Base-by-base conservation (phyloP, 2,888 invertebrate species). In the Uropetala carovei region DNA sequence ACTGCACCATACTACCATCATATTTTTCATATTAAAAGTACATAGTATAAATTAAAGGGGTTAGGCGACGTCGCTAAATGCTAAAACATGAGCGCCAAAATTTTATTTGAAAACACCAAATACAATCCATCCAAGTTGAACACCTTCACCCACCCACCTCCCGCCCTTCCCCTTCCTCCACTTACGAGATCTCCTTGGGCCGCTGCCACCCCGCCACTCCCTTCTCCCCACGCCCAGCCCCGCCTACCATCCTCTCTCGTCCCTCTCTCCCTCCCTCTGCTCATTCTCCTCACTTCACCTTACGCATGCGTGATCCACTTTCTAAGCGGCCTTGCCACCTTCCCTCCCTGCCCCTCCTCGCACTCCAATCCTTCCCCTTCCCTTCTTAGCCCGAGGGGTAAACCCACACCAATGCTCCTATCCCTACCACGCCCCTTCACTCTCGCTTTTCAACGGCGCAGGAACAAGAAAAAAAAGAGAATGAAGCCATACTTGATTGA, bases 271-370 rank as follows among this genome's bases (percentile, higher is more conserved):
- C 83, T 30, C 9, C 85, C 57, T 13, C 68, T 22, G 22, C 68
- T 43, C 82, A 82, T 43, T 82, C 82, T 43, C 82, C 30, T 14
- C 64, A 14, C 0, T 9, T 58, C n/a, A 22, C 59, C 85, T 58
- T 57, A 85, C 85, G 59, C 85, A 85, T 58, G 85, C 85, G 59
- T 86, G 86, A 86, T 86, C 86, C 86, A 86, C 86, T 86, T 86
- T 86, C 86, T 60, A 60, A 60, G 86, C 86, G 86, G 27, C 86
- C 86, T 86, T 86, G 86, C 86, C 85, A 85, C 85, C 85, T 59
- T 13, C 3, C 82, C 82, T 18, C 30, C 14, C n/a, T n/a, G n/a
- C n/a, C n/a, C 82, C 82, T n/a, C 5, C 64, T 64, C 64, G 10
- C 13, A 14, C 59, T 58, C 27, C 14, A 56, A 18, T 18, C 4